Base-by-base conservation (phyloP, 2,113 vertebrate species). In the Brachypodius melanocephalos region DNA sequence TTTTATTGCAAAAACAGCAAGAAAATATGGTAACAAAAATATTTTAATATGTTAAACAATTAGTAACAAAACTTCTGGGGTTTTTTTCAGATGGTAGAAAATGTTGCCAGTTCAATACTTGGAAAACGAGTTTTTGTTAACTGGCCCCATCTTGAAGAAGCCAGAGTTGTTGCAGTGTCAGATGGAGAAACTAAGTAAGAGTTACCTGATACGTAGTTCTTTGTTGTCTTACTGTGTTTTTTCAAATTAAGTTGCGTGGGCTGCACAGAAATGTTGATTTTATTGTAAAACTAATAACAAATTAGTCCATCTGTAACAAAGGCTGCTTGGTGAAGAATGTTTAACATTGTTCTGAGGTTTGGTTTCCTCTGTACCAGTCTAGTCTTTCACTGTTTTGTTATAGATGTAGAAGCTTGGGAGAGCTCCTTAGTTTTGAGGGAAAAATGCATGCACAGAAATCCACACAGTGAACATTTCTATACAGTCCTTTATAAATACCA, bases 61-160 rank as follows among this genome's bases (percentile, higher is more conserved):
- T n/a, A 21, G 5, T 94, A 88, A 65, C 34, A 51, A 81, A 83
- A 69, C 28, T 93, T 97, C 24, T 80, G 55, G 55, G 0, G 0
- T 9, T 52, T 89, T 80, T 96, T 97, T 91, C 86, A 99, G 99
- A 84, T 96, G 62, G 96, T 98, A 94, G 99, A 99, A 78, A 97
- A 98, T 31, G 96, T 99, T 55, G 98, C 99, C 46, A 89, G 96
- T 32, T 93, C 66, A 4, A 88, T 98, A 16, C 98, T 99, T 84
- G 99, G 99, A 34, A 99, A 98, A 77, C 95, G 98, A 14, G 96
- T 99, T 68, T 99, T 99, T 95, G 99, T 99, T 82, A 99, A 99
- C 96, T 99, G 99, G 99, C 99, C 99, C 52, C 99, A 99, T 96
- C 98, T 99, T 81, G 99, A 99, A 97, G 99, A 99, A 98, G 99